These are phyloP conservation scores for Sinocyclocheilus anshuiensis DNA, from an alignment of 2,113 vertebrate species.

Conservation along the genomic window DNA sequence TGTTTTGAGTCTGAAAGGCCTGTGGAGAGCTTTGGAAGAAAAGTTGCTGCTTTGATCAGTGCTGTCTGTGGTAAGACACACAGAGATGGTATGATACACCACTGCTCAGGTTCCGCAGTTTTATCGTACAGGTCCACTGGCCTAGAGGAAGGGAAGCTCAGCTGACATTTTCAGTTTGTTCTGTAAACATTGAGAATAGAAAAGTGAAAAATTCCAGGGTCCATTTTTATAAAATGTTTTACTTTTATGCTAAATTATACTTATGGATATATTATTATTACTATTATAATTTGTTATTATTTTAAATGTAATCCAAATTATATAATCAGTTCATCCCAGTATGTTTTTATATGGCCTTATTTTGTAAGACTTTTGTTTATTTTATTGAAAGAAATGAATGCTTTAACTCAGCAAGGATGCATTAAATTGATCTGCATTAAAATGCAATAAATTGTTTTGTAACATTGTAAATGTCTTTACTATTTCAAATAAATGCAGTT, in stretches of 20 bases:
- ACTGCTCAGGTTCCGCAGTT: conserved; percentile 28
- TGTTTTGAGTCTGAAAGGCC: conserved; percentile 27
- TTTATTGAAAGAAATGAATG: too few species aligned
- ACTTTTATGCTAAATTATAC: background rate
- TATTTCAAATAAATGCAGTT: too few species aligned
- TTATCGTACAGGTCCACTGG: background rate
- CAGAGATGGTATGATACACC: background rate
- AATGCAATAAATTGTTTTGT: too few species aligned
- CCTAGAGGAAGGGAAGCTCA: background rate
- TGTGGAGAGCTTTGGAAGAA: conserved; percentile 58
- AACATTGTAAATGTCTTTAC: too few species aligned
- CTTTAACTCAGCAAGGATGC: too few species aligned
- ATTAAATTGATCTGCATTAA: too few species aligned
- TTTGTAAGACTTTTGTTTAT: too few species aligned
- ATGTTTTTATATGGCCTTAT: background rate
- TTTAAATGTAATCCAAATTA: background rate
- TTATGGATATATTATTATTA: too few species aligned
- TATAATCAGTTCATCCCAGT: background rate
- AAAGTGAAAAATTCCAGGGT: background rate
- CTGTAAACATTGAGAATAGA: background rate
- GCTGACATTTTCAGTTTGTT: background rate
- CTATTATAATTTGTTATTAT: too few species aligned
- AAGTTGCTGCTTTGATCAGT: conserved; percentile 67
- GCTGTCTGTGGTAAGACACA: conserved; percentile 65
- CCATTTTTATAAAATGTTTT: background rate